Percentiles rank a stretch among this genome's conserved stretches.
These are phyloP conservation scores for Amblyteles armatorius DNA, from an alignment of 2,888 invertebrate genomes.

Conservation along the genomic window DNA sequence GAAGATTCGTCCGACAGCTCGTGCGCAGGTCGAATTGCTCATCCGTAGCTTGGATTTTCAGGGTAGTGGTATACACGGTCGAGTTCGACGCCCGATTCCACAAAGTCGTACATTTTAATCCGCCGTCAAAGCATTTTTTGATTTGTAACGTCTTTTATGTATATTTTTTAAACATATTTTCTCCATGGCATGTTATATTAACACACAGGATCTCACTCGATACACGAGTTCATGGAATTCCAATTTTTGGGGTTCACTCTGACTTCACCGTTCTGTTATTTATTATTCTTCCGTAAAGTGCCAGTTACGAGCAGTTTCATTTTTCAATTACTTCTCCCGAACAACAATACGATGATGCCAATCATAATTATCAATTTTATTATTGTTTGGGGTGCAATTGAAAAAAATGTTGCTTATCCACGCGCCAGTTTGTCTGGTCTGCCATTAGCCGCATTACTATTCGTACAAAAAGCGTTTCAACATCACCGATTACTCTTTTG, in stretches of 20 bases:
- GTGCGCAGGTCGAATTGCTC: conserved; percentile 50
- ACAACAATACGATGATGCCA: not conserved
- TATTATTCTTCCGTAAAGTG: conserved; percentile 49
- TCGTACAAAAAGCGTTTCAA: conserved; percentile 3
- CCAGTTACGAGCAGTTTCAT: conserved; percentile 39
- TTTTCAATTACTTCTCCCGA: not conserved
- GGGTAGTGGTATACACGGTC: conserved; percentile 68
- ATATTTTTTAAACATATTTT: not conserved
- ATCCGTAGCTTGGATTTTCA: conserved; percentile 68
- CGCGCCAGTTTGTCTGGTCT: conserved; percentile 18
- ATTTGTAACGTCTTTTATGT: not conserved
- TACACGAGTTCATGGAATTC: not conserved
- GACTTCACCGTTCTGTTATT: not conserved
- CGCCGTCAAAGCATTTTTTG: conserved; percentile 30
- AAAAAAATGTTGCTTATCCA: not conserved
- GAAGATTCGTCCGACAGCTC: conserved; percentile 32
- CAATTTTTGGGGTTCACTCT: not conserved
- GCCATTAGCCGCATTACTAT: not conserved
- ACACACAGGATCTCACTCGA: conserved; percentile 17
- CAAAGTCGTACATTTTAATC: conserved; percentile 62
- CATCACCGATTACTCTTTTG: not conserved
- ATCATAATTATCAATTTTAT: not conserved
- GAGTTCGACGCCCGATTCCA: conserved; percentile 62
- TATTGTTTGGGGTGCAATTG: not conserved
- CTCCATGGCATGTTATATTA: not conserved